Evolutionary conservation across 2,113 vertebrate species (phyloP).

Genomic region (Ochotona curzoniae): DNA sequence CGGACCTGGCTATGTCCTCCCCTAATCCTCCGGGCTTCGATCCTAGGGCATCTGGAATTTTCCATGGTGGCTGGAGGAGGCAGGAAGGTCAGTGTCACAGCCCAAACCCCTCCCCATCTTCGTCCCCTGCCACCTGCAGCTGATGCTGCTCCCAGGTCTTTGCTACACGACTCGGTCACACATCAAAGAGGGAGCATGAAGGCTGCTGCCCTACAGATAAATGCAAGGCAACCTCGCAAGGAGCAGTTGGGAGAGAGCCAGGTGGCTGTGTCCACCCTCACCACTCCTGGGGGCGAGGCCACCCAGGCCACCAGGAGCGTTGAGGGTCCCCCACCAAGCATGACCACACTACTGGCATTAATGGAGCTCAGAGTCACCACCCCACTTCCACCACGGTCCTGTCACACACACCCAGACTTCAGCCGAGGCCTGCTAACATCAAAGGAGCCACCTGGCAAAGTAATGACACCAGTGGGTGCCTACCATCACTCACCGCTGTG

Average conservation of each 20-base stretch:
- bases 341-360: no score
- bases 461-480: neutral
- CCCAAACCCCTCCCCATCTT: neutral
- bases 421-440: no score
- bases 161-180: neutral
- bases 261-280: accelerated
- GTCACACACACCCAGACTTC: no score
- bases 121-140: neutral
- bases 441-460: neutral
- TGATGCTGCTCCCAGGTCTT: neutral
- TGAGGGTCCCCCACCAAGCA: no score
- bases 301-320: no score
- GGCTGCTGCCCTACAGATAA: neutral
- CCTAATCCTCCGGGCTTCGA: neutral
- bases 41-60: neutral
- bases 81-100: no score
- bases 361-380: no score
- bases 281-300: neutral
- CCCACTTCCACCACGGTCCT: no score
- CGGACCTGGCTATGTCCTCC: neutral
- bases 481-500: accelerated
- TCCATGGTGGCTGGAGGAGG: neutral
- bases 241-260: neutral
- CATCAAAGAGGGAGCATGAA: neutral
- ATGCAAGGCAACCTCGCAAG: neutral